Evolutionary conservation across 2,888 invertebrate genomes (phyloP), one percentile per base, ranked within the genome.

Genomic region (Galerucella nymphaeae): DNA sequence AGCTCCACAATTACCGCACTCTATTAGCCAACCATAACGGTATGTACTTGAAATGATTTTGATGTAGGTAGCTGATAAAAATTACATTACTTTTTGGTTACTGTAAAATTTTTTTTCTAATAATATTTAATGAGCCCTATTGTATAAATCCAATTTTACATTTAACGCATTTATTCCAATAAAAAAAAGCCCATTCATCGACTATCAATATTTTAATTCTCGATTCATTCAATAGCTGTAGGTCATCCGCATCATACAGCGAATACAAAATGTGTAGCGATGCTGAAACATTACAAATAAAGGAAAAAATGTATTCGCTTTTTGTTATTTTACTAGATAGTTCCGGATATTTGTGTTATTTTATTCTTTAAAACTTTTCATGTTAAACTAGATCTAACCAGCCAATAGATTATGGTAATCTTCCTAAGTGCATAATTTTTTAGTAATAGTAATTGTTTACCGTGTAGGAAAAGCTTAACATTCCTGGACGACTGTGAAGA

Each of bases 231-330:
- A 65, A 65, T 53, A 13, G 23, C 62, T 50, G 38, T 69, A 61
- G 69, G 69, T 62, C 69, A 62, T 69, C 62, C 62, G 62, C 62
- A 69, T 62, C 42, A 69, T 62, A 53, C 50, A 50, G 53, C 62
- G 62, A 55, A 55, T 42, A 62, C 61, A 69, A 41, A 14, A 10
- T 16, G n/a, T 62, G 42, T 55, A 62, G 53, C 41, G 41, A 53
- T 50, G 69, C 42, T 53, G 62, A 69, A 69, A 69, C 62, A 69
- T 69, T 69, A 69, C 62, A 42, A 48, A 69, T 69, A 69, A 53
- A 69, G 41, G 38, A 62, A 62, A 68, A 59, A 69, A 69, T 69
- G 16, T 69, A 69, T 69, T 69, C 69, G 55, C 42, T 53, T 69
- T 69, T 69, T 69, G 53, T 69, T 62, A 69, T 53, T 62, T 62